phyloP scores from a whole-genome alignment of 1,140 invertebrate species.

The Scaptodrosophila lebanonensis region DNA sequence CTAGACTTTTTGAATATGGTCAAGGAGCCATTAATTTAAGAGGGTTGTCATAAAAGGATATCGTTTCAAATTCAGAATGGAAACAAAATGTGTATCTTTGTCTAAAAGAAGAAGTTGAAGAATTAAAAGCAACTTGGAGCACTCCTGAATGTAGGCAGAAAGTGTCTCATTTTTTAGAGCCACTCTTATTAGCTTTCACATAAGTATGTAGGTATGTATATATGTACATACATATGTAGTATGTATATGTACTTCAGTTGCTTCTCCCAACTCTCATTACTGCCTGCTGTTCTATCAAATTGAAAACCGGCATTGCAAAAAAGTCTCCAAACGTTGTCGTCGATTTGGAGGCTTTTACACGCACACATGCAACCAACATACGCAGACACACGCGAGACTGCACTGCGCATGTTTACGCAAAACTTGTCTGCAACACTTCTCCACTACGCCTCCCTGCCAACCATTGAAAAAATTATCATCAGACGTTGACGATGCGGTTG shows the following conservation, averaged over 20 bases:
- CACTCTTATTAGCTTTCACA: no score
- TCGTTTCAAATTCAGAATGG: no score
- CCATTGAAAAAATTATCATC: no score
- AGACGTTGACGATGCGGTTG: background rate
- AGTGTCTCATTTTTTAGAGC: no score
- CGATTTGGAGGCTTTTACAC: constrained; percentile 1
- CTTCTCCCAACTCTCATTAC: background rate
- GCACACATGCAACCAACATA: background rate
- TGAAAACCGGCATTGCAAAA: constrained; percentile 1
- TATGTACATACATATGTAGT: constrained; percentile 4
- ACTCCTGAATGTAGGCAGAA: no score
- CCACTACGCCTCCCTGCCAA: constrained; percentile 6
- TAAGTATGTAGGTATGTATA: constrained; percentile 21
- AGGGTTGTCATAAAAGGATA: no score
- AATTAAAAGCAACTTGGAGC: no score
- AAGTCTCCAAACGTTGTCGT: constrained; percentile 28
- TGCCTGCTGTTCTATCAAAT: background rate
- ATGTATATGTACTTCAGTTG: constrained; percentile 7
- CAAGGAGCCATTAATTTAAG: no score
- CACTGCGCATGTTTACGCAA: constrained; percentile 17
- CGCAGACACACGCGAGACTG: background rate
- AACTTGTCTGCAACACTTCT: background rate
- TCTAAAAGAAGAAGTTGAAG: no score
- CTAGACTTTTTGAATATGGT: no score
- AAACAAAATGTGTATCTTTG: no score